These are phyloP conservation scores for Myopa tessellatipennis DNA, from an alignment of 2,888 invertebrate genomes.

Conservation along the genomic window DNA sequence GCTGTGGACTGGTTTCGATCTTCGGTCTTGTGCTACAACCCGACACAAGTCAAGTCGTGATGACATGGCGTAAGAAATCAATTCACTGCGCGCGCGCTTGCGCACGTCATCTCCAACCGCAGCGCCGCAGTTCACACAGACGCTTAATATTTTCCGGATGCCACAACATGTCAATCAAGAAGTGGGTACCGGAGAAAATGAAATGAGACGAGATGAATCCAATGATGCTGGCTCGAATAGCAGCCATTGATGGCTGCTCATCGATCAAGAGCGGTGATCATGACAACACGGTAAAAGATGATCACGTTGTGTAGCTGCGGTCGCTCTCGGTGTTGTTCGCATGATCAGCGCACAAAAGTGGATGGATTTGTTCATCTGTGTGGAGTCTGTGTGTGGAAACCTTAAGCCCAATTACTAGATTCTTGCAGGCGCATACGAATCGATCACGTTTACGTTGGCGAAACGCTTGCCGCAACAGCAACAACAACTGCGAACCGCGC, in stretches of 20 bases:
- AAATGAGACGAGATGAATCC: background rate
- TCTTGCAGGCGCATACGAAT: conserved; percentile 19
- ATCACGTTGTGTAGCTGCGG: conserved; percentile 1
- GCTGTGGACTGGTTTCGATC: background rate
- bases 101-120: conserved; percentile 33
- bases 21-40: background rate
- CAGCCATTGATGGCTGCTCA: background rate
- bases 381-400: background rate
- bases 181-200: background rate
- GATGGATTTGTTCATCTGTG: background rate
- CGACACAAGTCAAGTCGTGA: conserved; percentile 41
- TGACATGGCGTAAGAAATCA: conserved; percentile 57
- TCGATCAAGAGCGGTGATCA: conserved; percentile 17
- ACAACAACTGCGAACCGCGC: too few species aligned
- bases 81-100: conserved; percentile 52
- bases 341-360: conserved; percentile 18
- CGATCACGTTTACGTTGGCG: conserved; percentile 22
- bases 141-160: conserved; percentile 58
- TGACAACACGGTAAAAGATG: background rate
- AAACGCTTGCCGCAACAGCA: background rate
- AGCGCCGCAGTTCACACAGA: conserved; percentile 31
- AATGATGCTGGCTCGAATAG: conserved; percentile 4
- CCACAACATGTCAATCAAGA: conserved; percentile 65
- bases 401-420: background rate
- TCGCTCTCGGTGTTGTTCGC: background rate